phyloP scores from a whole-genome alignment of 2,888 invertebrate genomes.

The Ochropleura plecta region DNA sequence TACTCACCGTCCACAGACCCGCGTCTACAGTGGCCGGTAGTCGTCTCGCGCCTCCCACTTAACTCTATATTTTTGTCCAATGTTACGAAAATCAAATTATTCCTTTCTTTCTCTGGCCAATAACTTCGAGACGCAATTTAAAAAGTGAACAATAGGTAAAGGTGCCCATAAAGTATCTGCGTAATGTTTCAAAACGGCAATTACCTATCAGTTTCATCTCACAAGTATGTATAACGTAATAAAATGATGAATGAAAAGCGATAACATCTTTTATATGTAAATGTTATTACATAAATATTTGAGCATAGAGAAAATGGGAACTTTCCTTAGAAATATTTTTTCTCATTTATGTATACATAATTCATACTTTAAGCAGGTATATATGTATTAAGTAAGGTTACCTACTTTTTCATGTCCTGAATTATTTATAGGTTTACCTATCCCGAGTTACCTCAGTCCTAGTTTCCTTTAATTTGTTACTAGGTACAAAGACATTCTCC shows the following conservation, averaged over 20 bases:
- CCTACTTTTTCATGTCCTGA: conserved; percentile 40
- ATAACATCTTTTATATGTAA: conserved; percentile 51
- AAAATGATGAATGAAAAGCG: conserved; percentile 48
- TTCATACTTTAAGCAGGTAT: conserved; percentile 20
- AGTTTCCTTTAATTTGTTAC: conserved; percentile 25
- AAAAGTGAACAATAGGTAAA: conserved; percentile 3
- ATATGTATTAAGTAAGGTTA: conserved; percentile 20
- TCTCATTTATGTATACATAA: conserved; percentile 43
- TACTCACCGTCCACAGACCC: too few species aligned
- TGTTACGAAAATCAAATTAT: background rate
- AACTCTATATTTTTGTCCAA: background rate
- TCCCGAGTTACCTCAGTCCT: background rate
- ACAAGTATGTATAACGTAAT: conserved; percentile 23
- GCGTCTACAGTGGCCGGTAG: too few species aligned
- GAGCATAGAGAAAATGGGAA: conserved; percentile 22
- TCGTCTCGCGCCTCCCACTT: background rate
- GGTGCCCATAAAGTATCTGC: conserved; percentile 9
- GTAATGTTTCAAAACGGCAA: conserved; percentile 23
- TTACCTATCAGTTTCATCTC: conserved; percentile 20
- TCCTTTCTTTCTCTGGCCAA: background rate
- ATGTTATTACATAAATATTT: conserved; percentile 57
- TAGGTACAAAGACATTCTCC: background rate
- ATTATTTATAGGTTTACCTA: conserved; percentile 39
- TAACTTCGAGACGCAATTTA: conserved; percentile 13
- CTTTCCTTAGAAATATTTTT: conserved; percentile 38